Evolutionary conservation across 2,888 invertebrate genomes (phyloP).

Genomic region (Griposia aprilina): DNA sequence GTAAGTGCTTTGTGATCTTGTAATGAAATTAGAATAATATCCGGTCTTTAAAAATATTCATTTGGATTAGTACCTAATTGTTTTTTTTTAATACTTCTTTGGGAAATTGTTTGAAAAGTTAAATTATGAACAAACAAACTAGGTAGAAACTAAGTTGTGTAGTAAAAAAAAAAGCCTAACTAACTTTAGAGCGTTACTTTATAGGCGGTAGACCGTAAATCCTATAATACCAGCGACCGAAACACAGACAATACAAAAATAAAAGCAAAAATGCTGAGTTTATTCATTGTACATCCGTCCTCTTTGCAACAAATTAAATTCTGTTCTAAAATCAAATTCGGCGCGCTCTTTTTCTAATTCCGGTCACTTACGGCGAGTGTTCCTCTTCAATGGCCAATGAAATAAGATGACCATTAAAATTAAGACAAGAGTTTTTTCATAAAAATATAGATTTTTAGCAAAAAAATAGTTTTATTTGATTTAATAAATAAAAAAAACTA

Average conservation of each 20-base stretch:
- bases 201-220: conserved; percentile 74
- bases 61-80: neutral
- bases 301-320: conserved; percentile 44
- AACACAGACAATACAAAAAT: conserved; percentile 64
- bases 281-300: conserved; percentile 65
- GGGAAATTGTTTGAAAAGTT: neutral
- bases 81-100: neutral
- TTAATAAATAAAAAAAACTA: too few relatives aligned
- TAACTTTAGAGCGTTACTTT: conserved; percentile 40
- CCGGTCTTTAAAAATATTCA: neutral
- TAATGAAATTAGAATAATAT: neutral
- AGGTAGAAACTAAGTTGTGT: neutral
- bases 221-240: conserved; percentile 68
- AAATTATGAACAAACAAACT: neutral
- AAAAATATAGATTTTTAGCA: neutral
- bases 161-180: conserved; percentile 36
- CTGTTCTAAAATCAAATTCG: conserved; percentile 49
- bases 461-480: too few relatives aligned
- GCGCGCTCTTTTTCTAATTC: conserved; percentile 35
- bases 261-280: conserved; percentile 49
- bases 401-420: neutral
- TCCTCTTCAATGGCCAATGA: neutral
- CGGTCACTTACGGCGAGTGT: neutral
- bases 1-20: conserved; percentile 44
- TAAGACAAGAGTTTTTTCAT: too few relatives aligned